These are phyloP conservation scores for Aphidius ervi DNA, from an alignment of 1,140 invertebrate genomes.

Conservation along the genomic window DNA sequence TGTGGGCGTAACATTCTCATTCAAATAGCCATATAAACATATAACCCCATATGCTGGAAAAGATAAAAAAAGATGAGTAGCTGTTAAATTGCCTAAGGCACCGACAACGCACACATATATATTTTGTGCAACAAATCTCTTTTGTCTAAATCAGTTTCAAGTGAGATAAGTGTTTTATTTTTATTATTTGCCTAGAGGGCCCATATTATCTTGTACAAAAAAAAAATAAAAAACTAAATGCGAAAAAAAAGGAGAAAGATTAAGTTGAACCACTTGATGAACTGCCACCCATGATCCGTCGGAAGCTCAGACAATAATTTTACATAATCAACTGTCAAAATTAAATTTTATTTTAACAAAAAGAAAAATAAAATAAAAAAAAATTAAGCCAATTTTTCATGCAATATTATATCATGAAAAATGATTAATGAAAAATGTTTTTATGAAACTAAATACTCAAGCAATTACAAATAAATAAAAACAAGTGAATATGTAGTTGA, in stretches of 20 bases:
- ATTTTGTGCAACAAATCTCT: slow-evolving; percentile 48
- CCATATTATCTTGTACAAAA: slow-evolving; percentile 9
- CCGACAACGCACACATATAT: slow-evolving; percentile 7
- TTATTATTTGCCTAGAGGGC: slow-evolving; percentile 20
- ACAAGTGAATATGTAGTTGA: not conserved
- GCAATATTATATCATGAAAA: too few relatives aligned
- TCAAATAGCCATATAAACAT: not conserved
- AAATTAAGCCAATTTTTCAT: too few relatives aligned
- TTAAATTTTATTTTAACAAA: too few relatives aligned
- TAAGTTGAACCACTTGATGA: slow-evolving; percentile 1
- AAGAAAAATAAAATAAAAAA: too few relatives aligned
- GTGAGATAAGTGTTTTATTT: slow-evolving; percentile 40
- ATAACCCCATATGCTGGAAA: not conserved
- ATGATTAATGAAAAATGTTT: too few relatives aligned
- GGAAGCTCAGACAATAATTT: not conserved
- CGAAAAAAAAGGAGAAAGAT: not conserved
- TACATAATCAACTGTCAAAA: not conserved
- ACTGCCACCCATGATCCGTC: slow-evolving; percentile 1
- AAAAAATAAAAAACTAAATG: not conserved
- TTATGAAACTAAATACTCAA: not conserved
- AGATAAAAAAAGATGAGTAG: slow-evolving; percentile 12
- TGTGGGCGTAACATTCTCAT: slow-evolving; percentile 29
- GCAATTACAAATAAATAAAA: not conserved
- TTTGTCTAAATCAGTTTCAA: slow-evolving; percentile 51
- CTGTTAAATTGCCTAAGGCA: slow-evolving; percentile 20